Percentiles rank a stretch among this genome's conserved stretches.
Evolutionary conservation across 2,888 invertebrate genomes (phyloP).

Genomic region (Xiphydria camelus): DNA sequence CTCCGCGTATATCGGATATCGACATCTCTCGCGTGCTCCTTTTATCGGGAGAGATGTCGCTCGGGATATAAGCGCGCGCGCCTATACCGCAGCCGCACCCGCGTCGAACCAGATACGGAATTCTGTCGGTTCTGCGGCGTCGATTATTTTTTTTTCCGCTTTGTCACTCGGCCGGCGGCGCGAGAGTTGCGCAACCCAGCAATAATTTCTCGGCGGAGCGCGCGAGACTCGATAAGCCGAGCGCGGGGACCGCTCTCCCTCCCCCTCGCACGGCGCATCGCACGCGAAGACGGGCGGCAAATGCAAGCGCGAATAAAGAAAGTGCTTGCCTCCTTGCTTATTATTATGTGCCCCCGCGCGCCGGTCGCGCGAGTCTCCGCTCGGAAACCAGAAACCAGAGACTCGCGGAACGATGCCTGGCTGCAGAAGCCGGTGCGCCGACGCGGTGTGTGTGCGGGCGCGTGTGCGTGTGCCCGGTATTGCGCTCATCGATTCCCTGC

Average conservation of each 20-base stretch:
- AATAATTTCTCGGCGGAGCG: background rate
- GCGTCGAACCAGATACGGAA: background rate
- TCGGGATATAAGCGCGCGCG: too few species aligned
- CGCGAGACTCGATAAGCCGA: background rate
- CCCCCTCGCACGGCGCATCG: slow-evolving; percentile 12
- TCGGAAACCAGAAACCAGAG: slow-evolving; percentile 33
- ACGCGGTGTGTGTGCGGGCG: slow-evolving; percentile 8
- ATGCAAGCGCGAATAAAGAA: slow-evolving; percentile 21
- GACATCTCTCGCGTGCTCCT: too few species aligned
- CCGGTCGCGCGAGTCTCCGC: background rate
- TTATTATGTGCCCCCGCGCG: background rate
- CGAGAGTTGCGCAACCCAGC: background rate
- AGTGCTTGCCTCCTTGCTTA: slow-evolving; percentile 26
- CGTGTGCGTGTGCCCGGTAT: slow-evolving; percentile 9
- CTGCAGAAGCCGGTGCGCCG: slow-evolving; percentile 9
- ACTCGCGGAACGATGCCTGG: background rate
- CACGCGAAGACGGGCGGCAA: background rate
- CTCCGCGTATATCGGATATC: too few species aligned
- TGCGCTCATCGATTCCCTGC: slow-evolving; percentile 11
- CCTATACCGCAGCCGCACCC: too few species aligned
- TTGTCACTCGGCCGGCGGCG: background rate
- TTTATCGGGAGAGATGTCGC: too few species aligned
- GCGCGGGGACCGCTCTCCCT: too few species aligned
- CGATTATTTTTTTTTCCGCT: background rate
- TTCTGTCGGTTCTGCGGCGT: background rate